These are phyloP conservation scores for Agriopis marginaria DNA, from an alignment of 2,888 invertebrate species.

Conservation along the genomic window DNA sequence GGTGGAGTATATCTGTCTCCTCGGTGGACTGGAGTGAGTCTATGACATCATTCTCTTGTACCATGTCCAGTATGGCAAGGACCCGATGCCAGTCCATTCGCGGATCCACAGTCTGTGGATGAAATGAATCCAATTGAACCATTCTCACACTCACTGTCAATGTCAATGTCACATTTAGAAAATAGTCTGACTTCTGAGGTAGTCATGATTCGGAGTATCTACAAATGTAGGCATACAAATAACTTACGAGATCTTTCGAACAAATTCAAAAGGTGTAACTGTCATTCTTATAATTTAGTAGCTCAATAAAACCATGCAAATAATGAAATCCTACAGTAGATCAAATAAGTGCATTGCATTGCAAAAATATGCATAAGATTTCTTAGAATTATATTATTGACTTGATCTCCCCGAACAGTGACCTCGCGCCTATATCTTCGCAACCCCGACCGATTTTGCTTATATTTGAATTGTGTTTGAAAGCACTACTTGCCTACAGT, in stretches of 20 bases:
- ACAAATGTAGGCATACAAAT: neutral
- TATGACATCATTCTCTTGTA: conserved; percentile 78
- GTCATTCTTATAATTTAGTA: neutral
- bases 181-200: neutral
- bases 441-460: too few species aligned
- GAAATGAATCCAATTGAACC: conserved; percentile 81
- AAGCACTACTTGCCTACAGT: too few species aligned
- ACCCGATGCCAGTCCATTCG: conserved; percentile 83
- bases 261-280: neutral
- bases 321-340: neutral
- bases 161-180: conserved; percentile 7
- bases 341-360: neutral
- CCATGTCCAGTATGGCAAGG: conserved; percentile 79
- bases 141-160: conserved; percentile 63
- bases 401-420: too few species aligned
- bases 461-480: too few species aligned
- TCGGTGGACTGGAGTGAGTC: conserved; percentile 76
- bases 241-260: neutral
- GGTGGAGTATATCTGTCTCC: conserved; percentile 71
- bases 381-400: too few species aligned
- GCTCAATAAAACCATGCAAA: neutral
- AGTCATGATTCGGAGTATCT: neutral
- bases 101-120: conserved; percentile 84
- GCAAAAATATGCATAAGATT: neutral
- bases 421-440: too few species aligned